Evolutionary conservation across 2,888 invertebrate species (phyloP), one percentile per base, ranked within the genome.

Genomic region (Salpingus planirostris): DNA sequence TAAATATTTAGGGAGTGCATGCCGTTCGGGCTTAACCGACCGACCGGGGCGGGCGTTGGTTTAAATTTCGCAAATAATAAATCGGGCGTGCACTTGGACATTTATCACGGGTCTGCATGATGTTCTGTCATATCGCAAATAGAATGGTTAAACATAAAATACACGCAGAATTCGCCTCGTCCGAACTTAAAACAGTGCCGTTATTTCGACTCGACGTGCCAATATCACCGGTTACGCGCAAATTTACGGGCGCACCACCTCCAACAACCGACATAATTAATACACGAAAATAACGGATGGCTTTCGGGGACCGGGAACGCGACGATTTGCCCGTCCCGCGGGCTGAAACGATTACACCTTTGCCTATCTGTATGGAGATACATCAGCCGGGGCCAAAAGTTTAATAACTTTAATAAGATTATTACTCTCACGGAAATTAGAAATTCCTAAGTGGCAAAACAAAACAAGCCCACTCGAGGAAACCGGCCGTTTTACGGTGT

Each of bases 401-500:
- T 34, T 34, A 34, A 34, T 29, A 34, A 34, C 31, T 35, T 30
- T 29, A 29, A 33, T 29, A 13, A 27, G 32, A 32, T 32, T 32
- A 36, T 11, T 36, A 36, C 24, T 36, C 39, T 42, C 40, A 39
- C 41, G 36, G 43, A 44, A 44, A 42, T 49, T 47, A 44, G 46
- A 46, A 50, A 49, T 49, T 49, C 42, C 40, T 38, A 47, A 33
- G 37, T 29, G 33, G 29, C 18, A 29, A 27, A 46, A 45, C 46
- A 48, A 50, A 50, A 50, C 47, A 46, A 44, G 45, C 37, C 29
- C 22, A 38, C 28, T 27, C 39, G 30, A 29, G 40, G 41, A 44
- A 49, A 50, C 48, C 44, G 48, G 46, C 41, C 49, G 44, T 50
- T 54, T 52, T 52, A 52, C 45, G 49, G 50, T 50, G 52, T 53